Percentiles rank a stretch among this genome's conserved stretches.
phyloP scores from a whole-genome alignment of 2,888 invertebrate species.

The Syritta pipiens region DNA sequence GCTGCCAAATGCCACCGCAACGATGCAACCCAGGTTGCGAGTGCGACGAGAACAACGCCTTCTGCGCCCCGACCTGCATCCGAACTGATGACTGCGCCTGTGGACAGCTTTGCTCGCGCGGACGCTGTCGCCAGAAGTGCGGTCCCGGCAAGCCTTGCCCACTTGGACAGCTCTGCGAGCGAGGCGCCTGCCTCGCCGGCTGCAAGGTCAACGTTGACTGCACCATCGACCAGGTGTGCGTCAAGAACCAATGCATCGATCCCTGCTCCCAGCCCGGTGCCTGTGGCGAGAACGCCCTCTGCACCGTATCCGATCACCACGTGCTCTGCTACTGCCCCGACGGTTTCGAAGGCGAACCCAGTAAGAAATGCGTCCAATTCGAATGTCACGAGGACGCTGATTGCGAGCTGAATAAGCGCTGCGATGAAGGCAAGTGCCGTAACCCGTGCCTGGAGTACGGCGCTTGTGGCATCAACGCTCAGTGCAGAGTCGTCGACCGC shows the following conservation, averaged over 20 bases:
- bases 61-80: constrained; percentile 86
- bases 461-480: constrained; percentile 91
- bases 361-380: constrained; percentile 86
- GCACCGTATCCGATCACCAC: constrained; percentile 88
- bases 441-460: constrained; percentile 89
- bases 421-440: constrained; percentile 86
- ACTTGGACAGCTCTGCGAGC: constrained; percentile 87
- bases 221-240: constrained; percentile 87
- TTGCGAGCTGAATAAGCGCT: constrained; percentile 88
- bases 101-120: constrained; percentile 88
- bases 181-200: constrained; percentile 87
- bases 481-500: constrained; percentile 89
- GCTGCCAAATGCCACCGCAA: constrained; percentile 86
- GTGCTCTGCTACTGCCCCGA: constrained; percentile 93
- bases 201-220: constrained; percentile 91
- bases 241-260: constrained; percentile 84
- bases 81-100: constrained; percentile 87
- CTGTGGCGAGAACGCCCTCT: constrained; percentile 90
- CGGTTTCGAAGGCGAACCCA: constrained; percentile 90
- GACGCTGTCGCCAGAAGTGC: constrained; percentile 88
- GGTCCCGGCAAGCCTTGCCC: constrained; percentile 84
- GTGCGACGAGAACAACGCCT: constrained; percentile 88
- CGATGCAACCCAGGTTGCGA: constrained; percentile 88
- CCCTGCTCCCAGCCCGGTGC: constrained; percentile 85
- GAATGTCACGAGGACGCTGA: constrained; percentile 89